Base-by-base conservation (phyloP, 2,113 vertebrate genomes). In the Jaculus jaculus region DNA sequence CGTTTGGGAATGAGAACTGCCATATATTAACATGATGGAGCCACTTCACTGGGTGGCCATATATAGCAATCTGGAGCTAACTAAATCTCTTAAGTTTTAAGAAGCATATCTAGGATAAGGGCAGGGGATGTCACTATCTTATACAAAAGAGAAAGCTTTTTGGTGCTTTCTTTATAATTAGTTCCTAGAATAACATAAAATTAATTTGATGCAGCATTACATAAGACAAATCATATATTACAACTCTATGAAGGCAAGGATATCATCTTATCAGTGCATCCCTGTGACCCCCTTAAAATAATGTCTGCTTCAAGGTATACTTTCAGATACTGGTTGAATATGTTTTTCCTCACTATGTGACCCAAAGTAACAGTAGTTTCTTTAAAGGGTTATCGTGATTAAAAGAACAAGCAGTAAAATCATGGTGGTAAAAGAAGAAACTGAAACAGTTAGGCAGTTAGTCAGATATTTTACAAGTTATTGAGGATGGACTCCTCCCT, bases 121-220 rank as follows among this genome's bases (percentile, higher is more conserved):
- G 23, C 23, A 91, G 16, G 23, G 20, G 8, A 58, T 75, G 90
- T 15, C 89, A 87, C 79, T 88, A 88, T 28, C 85, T 81, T 7
- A 61, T 23, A 23, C 17, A 68, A 39, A 54, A 91, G 21, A 87
- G 20, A 75, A 84, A 87, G 58, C 5, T 89, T 79, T 81, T 83
- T 28, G 90, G n/a, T 7, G 20, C 9, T 90, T 95, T 84, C 65
- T 37, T 20, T 89, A 66, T 26, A 81, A 69, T 77, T 61, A 88
- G 26, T 94, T 94, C 17, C 21, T 77, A 78, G 9, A 87, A 39
- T 83, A 77, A 96, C 78, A 30, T 24, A 42, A 80, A 91, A 66
- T 42, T 15, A 71, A 58, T 58, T 58, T 37, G 51, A 75, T 74
- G 2, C 4, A 51, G 32, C 30, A 73, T 54, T 75, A 61, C 24